Evolutionary conservation across 2,113 vertebrate species (phyloP).

Genomic region (Cyprinus carpio): DNA sequence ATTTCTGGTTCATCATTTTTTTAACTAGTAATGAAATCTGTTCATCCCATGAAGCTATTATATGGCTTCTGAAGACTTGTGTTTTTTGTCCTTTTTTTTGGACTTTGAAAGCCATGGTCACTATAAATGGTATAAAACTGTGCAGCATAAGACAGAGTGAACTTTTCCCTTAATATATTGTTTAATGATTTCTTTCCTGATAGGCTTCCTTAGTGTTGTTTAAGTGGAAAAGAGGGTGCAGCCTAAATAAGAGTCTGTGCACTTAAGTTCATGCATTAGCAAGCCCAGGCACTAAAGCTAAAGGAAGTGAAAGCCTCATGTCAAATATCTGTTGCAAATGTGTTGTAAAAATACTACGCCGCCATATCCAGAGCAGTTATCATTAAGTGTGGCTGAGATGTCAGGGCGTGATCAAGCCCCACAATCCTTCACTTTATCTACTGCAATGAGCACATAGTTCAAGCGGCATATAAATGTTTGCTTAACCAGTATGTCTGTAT

Average conservation of each 20-base stretch:
- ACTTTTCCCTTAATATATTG: background rate
- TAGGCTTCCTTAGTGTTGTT: background rate
- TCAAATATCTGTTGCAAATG: background rate
- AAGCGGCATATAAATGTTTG: background rate
- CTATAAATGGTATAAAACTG: background rate
- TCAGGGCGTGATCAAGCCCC: background rate
- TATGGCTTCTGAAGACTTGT: background rate
- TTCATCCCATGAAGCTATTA: background rate
- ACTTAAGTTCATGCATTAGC: background rate
- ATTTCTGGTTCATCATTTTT: background rate
- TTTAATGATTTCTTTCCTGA: background rate
- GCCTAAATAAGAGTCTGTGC: background rate
- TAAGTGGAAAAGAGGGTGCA: background rate
- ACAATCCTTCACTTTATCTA: background rate
- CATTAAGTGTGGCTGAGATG: background rate
- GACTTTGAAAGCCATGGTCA: background rate
- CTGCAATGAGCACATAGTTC: background rate
- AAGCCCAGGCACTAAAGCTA: background rate
- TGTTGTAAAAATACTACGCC: slow-evolving; percentile 1
- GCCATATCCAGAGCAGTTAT: background rate
- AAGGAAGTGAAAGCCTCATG: slow-evolving; percentile 8
- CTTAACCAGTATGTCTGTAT: background rate
- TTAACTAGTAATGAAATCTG: background rate
- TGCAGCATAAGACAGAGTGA: too few relatives aligned
- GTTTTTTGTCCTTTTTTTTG: too few relatives aligned